Evolutionary conservation across 2,113 vertebrate genomes (phyloP).

Genomic region (Gymnogyps californianus): DNA sequence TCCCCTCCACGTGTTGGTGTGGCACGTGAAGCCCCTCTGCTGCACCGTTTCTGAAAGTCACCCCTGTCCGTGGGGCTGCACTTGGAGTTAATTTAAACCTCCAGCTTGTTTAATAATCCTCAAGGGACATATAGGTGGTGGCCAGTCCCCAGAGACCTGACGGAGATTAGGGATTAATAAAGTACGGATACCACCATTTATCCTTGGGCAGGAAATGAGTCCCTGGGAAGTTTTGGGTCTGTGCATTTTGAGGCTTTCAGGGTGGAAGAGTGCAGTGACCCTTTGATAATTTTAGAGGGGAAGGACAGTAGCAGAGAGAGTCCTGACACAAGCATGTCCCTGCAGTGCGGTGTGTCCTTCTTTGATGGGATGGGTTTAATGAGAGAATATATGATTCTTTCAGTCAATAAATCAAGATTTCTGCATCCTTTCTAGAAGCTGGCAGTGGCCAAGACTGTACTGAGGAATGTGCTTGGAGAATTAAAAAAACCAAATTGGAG

Average conservation of each 20-base stretch:
- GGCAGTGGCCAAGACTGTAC: neutral
- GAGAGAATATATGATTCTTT: neutral
- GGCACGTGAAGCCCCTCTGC: rapidly evolving
- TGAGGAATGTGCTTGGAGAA: neutral
- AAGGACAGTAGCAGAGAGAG: neutral
- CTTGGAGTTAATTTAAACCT: neutral
- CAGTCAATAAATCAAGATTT: neutral
- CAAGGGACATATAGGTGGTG: neutral
- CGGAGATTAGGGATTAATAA: neutral
- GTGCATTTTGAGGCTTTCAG: neutral
- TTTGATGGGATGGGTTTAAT: neutral
- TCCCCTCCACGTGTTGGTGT: neutral
- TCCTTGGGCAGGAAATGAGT: neutral
- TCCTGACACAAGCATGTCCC: neutral
- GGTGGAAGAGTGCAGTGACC: neutral
- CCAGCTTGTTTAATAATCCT: neutral
- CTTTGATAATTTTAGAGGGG: neutral
- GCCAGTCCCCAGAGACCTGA: neutral
- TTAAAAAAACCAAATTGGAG: neutral
- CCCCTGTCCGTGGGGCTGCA: neutral
- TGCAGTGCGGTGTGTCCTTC: neutral
- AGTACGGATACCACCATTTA: neutral
- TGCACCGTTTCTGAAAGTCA: neutral
- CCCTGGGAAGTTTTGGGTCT: neutral
- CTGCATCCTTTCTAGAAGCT: neutral